Conservation (phyloP, 2,113 vertebrate species). For the Pipa parva region DNA sequence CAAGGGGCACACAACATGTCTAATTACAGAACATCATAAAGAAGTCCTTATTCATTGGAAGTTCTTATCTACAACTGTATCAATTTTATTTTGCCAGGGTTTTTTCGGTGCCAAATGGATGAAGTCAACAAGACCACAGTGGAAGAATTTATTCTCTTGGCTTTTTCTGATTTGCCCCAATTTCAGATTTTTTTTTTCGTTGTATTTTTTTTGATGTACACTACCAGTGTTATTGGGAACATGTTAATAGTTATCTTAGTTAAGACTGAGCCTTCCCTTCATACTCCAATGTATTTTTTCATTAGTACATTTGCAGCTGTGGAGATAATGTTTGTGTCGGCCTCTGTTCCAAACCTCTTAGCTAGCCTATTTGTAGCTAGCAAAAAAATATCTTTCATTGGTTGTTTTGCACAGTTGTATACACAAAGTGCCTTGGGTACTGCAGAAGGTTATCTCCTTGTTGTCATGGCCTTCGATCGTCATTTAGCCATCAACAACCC, state of each 20-base stretch:
- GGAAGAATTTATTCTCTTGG: conserved; percentile 2
- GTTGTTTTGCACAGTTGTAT: conserved; percentile 13
- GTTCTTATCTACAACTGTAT: too few species aligned
- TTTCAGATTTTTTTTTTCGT: neutral
- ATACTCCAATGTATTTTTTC: conserved; percentile 26
- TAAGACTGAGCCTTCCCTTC: neutral
- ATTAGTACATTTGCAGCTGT: neutral
- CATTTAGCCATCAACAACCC: conserved; percentile 51
- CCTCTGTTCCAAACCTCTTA: neutral
- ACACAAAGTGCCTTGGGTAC: neutral
- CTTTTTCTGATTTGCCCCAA: neutral
- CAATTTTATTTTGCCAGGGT: too few species aligned
- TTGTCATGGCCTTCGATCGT: conserved; percentile 49
- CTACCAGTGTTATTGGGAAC: neutral
- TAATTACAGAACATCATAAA: too few species aligned
- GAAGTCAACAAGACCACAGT: neutral
- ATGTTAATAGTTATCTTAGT: neutral
- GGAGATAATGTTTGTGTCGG: conserved; percentile 7
- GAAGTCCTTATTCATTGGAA: too few species aligned
- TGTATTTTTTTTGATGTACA: conserved; percentile 7
- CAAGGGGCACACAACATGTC: too few species aligned
- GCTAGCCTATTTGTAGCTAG: neutral
- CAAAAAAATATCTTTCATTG: neutral
- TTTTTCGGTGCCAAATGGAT: too few species aligned
- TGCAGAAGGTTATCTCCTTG: conserved; percentile 7